A percentile compares a stretch with the other conserved stretches of the same genome.
These are phyloP conservation scores for Phoronis australis DNA, from an alignment of 2,888 invertebrate genomes.

Conservation along the genomic window DNA sequence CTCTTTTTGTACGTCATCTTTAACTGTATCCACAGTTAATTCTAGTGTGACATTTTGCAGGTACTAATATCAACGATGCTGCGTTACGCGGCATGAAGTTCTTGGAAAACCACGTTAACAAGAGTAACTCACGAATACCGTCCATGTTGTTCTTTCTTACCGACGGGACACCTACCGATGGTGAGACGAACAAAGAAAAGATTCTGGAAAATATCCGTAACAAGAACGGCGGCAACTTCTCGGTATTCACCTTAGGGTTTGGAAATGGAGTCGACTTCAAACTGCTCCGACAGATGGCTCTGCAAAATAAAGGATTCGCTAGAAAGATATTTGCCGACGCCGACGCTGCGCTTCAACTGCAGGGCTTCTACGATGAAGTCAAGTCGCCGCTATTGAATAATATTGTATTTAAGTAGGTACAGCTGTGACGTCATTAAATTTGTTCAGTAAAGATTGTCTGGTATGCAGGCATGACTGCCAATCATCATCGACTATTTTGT, in stretches of 20 bases:
- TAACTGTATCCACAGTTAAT: too few species aligned
- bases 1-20: too few species aligned
- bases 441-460: too few species aligned
- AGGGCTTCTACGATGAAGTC: constrained; percentile 61
- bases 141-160: not conserved
- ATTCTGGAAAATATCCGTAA: constrained; percentile 22
- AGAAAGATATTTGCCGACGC: constrained; percentile 70
- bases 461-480: too few species aligned
- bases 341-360: constrained; percentile 66
- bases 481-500: too few species aligned
- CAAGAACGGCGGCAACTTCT: not conserved
- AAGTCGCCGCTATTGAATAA: constrained; percentile 66
- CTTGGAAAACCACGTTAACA: not conserved
- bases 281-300: constrained; percentile 63
- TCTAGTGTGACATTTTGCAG: constrained; percentile 53
- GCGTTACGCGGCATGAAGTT: not conserved
- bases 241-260: not conserved
- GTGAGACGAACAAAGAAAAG: constrained; percentile 16
- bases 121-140: not conserved
- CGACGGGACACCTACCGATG: not conserved
- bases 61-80: not conserved
- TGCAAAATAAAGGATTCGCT: constrained; percentile 65
- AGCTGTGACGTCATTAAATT: constrained; percentile 18
- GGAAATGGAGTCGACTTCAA: not conserved
- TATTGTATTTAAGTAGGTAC: constrained; percentile 65